These are phyloP conservation scores for Leptopilina drosophilae DNA, from an alignment of 2,888 invertebrate species.

Conservation along the genomic window DNA sequence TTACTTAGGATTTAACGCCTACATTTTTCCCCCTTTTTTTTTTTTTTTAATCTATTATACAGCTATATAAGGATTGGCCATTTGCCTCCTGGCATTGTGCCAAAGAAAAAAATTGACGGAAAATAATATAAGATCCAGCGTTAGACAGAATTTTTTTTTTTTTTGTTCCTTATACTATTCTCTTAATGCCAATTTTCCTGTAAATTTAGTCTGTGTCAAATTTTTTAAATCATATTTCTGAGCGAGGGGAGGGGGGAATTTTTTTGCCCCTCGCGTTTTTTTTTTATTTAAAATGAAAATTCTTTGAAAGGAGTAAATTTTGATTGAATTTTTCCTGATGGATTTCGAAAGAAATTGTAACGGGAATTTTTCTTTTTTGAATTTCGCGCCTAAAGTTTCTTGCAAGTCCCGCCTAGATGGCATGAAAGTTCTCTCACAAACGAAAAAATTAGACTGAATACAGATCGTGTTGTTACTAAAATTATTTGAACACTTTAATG, in stretches of 20 bases:
- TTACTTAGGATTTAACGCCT: constrained; percentile 24
- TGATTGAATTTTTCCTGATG: not conserved
- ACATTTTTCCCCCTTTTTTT: not conserved
- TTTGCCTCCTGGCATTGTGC: not conserved
- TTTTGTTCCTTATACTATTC: not conserved
- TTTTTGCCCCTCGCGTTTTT: too few species aligned
- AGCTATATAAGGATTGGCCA: constrained; percentile 2
- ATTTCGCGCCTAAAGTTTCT: too few species aligned
- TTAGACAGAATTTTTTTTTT: not conserved
- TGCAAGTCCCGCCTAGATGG: too few species aligned
- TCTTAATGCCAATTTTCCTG: not conserved
- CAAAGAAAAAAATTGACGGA: not conserved
- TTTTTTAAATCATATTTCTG: not conserved
- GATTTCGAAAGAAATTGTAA: too few species aligned
- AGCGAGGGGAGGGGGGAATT: too few species aligned
- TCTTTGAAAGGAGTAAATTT: not conserved
- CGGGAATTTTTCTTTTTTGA: too few species aligned
- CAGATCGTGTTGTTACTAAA: too few species aligned
- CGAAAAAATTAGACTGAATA: too few species aligned
- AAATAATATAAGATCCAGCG: not conserved
- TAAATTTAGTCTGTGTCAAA: not conserved
- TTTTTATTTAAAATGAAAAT: too few species aligned
- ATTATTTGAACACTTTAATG: too few species aligned
- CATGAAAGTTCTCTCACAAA: too few species aligned
- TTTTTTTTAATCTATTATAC: not conserved